Base-by-base conservation (phyloP, 2,888 invertebrate genomes). In the Pyrrhia umbra region DNA sequence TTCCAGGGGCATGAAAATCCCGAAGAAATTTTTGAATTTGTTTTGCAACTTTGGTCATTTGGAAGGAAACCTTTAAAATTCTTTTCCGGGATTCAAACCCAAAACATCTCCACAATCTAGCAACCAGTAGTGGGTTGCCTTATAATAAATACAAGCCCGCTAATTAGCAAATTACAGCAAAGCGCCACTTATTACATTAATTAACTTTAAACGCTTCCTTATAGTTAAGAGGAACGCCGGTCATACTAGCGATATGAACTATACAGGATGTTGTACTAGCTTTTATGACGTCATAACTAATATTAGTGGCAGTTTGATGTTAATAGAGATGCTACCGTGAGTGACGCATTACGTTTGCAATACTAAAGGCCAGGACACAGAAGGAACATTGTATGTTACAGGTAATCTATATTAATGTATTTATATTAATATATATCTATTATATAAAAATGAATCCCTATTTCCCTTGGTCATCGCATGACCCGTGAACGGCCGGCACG, bases 141-240 rank as follows among this genome's bases (percentile, higher is more conserved):
- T 10, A 56, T 58, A 62, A 21, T 52, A 49, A 43, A 72, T 9
- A 30, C 34, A 27, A 47, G 40, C 49, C 27, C 27, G 49, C 20
- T 62, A 54, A 62, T 57, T 54, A 46, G 37, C 15, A 50, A 57
- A 54, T 54, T 42, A 57, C 25, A 18, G 45, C 27, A 45, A 18
- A 68, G 27, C 27, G 30, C 37, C 52, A 57, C 45, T 62, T 68
- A 62, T 37, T 37, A 23, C 54, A 8, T 46, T 56, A 67, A 73
- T 60, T 66, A 50, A 16, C 16, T 37, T 21, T 68, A 75, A 71
- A 50, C 23, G 45, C 45, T 68, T 71, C 75, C 62, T 75, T 75
- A 71, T 71, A 30, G 70, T 25, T 68, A 8, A 56, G 52, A 62
- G 49, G 68, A 68, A 74, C n/a, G 13, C n/a, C 40, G 37, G 43